A percentile compares a stretch with the other conserved stretches of the same genome.
These are phyloP conservation scores for Pyrrhia umbra DNA, from an alignment of 2,888 invertebrate genomes.

Conservation along the genomic window DNA sequence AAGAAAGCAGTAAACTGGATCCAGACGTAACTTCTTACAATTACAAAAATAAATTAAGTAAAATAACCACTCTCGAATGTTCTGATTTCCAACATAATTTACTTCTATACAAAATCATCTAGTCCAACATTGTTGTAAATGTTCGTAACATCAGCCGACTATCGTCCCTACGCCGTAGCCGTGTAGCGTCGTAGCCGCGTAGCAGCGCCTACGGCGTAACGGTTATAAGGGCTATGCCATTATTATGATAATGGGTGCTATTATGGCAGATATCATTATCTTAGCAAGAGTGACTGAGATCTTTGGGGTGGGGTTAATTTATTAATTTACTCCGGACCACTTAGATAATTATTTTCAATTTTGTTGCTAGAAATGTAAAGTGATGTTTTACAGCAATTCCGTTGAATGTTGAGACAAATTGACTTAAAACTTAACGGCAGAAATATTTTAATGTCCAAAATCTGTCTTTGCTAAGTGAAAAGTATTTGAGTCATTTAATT, in stretches of 20 bases:
- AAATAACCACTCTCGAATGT: conserved; percentile 36
- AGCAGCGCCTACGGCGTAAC: conserved; percentile 53
- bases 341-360: conserved; percentile 67
- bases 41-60: conserved; percentile 37
- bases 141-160: conserved; percentile 33
- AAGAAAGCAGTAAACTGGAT: no score
- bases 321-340: conserved; percentile 64
- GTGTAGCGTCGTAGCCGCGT: conserved; percentile 22
- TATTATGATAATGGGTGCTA: conserved; percentile 76
- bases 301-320: conserved; percentile 72
- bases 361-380: conserved; percentile 55
- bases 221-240: conserved; percentile 67
- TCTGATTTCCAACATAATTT: conserved; percentile 43
- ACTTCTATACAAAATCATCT: conserved; percentile 49
- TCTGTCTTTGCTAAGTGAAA: conserved; percentile 43
- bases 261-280: conserved; percentile 75
- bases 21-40: conserved; percentile 18
- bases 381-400: conserved; percentile 50
- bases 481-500: conserved; percentile 22
- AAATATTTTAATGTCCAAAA: conserved; percentile 40
- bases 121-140: conserved; percentile 42
- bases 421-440: conserved; percentile 43
- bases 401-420: conserved; percentile 52
- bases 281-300: conserved; percentile 64
- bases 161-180: conserved; percentile 39